phyloP scores from a whole-genome alignment of 2,797 vertebrate species.

The Acanthornis magna region DNA sequence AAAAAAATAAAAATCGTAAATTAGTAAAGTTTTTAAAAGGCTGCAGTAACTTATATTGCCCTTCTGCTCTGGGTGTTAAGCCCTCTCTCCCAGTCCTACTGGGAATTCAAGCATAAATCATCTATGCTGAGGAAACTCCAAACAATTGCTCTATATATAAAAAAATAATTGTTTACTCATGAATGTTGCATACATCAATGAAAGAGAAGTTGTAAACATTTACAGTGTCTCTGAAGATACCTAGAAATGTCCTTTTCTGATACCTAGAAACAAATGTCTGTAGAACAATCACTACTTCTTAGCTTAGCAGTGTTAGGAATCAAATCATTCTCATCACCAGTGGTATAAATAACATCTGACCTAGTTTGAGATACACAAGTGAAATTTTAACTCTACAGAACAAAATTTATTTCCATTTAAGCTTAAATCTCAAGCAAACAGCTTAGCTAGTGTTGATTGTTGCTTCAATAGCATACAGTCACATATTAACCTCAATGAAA shows the following conservation, averaged over 20 bases:
- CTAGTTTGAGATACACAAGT: neutral
- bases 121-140: neutral
- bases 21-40: neutral
- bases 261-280: constrained; percentile 15
- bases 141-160: neutral
- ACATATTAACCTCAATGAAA: neutral
- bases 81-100: neutral
- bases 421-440: constrained; percentile 1
- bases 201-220: neutral
- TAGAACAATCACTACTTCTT: neutral
- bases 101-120: neutral
- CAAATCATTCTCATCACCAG: neutral
- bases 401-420: neutral
- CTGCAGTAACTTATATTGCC: neutral
- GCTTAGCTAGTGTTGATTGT: neutral
- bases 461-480: neutral
- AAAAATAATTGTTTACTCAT: neutral
- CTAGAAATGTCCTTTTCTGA: neutral
- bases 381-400: neutral
- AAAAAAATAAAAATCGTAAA: neutral
- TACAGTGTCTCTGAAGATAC: neutral
- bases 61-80: neutral
- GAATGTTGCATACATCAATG: neutral
- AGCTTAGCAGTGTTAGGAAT: constrained; percentile 44
- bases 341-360: constrained; percentile 38